Evolutionary conservation across 2,888 invertebrate genomes (phyloP).

Genomic region (Diachrysia chrysitis): DNA sequence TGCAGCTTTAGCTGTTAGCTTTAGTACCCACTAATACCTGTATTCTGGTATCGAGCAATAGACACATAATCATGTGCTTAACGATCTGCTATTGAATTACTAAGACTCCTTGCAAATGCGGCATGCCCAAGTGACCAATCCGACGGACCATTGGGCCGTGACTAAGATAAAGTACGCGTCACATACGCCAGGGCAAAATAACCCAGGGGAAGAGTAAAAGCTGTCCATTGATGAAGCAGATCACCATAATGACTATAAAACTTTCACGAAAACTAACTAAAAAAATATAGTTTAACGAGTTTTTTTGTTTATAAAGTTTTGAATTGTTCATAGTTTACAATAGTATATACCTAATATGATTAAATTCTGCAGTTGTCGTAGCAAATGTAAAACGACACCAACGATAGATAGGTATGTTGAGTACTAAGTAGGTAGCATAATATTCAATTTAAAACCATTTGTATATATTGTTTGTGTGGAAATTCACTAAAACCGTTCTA

Average conservation of each 20-base stretch:
- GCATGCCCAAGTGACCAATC: conserved; percentile 13
- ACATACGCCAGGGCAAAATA: not conserved
- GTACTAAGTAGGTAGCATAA: too few relatives aligned
- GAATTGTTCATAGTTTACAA: too few relatives aligned
- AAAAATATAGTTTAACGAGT: too few relatives aligned
- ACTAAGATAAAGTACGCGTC: not conserved
- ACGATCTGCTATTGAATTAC: conserved; percentile 34
- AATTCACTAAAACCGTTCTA: too few relatives aligned
- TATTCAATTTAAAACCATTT: too few relatives aligned
- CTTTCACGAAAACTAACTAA: too few relatives aligned
- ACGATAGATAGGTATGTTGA: too few relatives aligned
- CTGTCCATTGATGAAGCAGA: not conserved
- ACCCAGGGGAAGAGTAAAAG: not conserved
- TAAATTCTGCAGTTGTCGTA: too few relatives aligned
- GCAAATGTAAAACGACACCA: too few relatives aligned
- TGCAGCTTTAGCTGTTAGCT: conserved; percentile 18
- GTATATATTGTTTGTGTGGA: too few relatives aligned
- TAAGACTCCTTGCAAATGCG: conserved; percentile 25
- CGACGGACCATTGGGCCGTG: conserved; percentile 2
- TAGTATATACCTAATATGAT: too few relatives aligned
- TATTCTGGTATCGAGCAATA: conserved; percentile 27
- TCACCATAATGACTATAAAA: not conserved
- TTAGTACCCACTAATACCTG: conserved; percentile 26
- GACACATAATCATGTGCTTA: conserved; percentile 10
- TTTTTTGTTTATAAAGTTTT: too few relatives aligned